These are phyloP conservation scores for Brachyalestes nurse DNA, from an alignment of 2,797 vertebrate genomes.

Conservation along the genomic window DNA sequence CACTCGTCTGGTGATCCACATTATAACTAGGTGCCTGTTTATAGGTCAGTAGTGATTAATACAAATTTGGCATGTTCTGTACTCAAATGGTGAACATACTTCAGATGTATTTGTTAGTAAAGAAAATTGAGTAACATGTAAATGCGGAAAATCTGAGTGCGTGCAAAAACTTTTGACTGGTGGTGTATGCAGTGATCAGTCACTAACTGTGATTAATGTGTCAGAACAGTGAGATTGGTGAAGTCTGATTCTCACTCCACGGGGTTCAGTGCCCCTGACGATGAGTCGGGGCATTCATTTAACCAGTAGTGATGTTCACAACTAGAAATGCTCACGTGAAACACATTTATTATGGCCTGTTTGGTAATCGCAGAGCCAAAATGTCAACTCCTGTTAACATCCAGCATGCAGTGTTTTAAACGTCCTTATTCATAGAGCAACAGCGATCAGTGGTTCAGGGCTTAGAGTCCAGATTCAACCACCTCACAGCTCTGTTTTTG, in stretches of 20 bases:
- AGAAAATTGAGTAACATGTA: too few relatives aligned
- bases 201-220: too few relatives aligned
- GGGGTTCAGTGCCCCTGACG: not conserved
- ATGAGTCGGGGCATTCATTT: not conserved
- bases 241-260: not conserved
- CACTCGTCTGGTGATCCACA: too few relatives aligned
- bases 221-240: too few relatives aligned
- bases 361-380: constrained; percentile 1
- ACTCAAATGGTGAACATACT: too few relatives aligned
- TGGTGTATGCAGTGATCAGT: too few relatives aligned
- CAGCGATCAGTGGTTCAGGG: not conserved
- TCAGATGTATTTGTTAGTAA: too few relatives aligned
- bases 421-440: not conserved
- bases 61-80: too few relatives aligned
- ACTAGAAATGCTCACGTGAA: not conserved
- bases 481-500: not conserved
- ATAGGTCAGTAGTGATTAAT: too few relatives aligned
- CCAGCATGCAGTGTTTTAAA: not conserved
- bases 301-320: not conserved
- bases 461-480: not conserved
- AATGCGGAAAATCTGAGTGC: too few relatives aligned
- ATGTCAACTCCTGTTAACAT: constrained; percentile 5
- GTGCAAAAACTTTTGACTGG: too few relatives aligned
- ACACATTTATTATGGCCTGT: not conserved
- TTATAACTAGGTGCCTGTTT: too few relatives aligned